Percentiles rank a stretch among this genome's conserved stretches.
phyloP scores from a whole-genome alignment of 2,113 vertebrate species.

The Protomyctophum bolini region DNA sequence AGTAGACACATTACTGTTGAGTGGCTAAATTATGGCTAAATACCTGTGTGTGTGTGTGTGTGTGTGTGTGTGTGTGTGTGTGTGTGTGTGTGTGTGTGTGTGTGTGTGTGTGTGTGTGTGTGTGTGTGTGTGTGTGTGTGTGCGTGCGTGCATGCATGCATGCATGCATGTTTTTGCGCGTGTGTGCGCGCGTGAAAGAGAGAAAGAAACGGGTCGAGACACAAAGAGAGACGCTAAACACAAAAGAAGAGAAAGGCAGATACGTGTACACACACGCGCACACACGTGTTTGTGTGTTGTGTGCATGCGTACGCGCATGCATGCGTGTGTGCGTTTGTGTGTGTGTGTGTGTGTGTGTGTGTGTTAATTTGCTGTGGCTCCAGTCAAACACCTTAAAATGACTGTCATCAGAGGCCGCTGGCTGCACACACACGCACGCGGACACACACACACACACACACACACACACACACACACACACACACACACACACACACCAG shows the following conservation, averaged over 20 bases:
- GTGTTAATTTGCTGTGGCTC: neutral
- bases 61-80: neutral
- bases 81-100: neutral
- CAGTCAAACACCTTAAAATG: too few relatives aligned
- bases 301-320: neutral
- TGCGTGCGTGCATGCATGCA: too few relatives aligned
- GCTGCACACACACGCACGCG: neutral
- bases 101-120: neutral
- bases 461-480: slow-evolving; percentile 49
- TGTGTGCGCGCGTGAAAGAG: too few relatives aligned
- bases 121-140: too few relatives aligned
- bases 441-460: slow-evolving; percentile 36
- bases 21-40: neutral
- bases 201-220: neutral
- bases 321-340: neutral
- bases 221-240: neutral
- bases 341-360: neutral
- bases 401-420: too few relatives aligned
- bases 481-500: slow-evolving; percentile 45
- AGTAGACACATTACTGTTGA: neutral
- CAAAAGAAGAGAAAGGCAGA: too few relatives aligned
- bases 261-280: too few relatives aligned
- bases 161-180: too few relatives aligned
- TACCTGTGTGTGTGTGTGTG: neutral
- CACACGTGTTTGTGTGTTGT: too few relatives aligned